Base-by-base conservation (phyloP, 2,113 vertebrate genomes). In the Myrmecophaga tridactyla region DNA sequence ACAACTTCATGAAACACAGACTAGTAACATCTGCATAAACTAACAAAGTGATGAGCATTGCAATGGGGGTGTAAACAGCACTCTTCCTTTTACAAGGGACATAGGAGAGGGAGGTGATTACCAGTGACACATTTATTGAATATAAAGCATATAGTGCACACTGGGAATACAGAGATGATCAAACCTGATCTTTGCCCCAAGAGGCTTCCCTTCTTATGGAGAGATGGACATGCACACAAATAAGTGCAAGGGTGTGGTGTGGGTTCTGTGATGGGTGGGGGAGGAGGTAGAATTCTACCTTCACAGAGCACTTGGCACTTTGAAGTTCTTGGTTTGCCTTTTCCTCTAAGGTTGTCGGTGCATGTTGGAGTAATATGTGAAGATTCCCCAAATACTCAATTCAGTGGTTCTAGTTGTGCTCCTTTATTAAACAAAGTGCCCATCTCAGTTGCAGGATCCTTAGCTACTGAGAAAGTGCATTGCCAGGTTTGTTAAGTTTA, bases 121-220 rank as follows among this genome's bases (percentile, higher is more conserved):
- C 6, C 2, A 48, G 15, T 4, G 14, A 2, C 7, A 63, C 1
- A 1, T 29, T 65, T 7, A n/a, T 31, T 76, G 72, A 17, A 67
- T 3, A 27, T 15, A 1, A 23, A 9, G 12, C 15, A 1, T 39
- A 41, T 0, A 0, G 15, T 3, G n/a, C 36, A 23, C 1, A 2
- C 6, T 25, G 21, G 63, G 46, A 12, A 56, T 8, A 62, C 11
- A 27, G 9, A 41, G 56, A 73, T 3, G 7, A 43, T 53, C 18
- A 20, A 77, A 39, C 6, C 48, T 29, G 31, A 20, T 14, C 27
- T 7, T 43, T 67, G 62, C 15, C 31, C 60, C 4, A 0, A 0
- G 0, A 0, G 1, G n/a, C 7, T 36, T 41, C 1, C 7, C 60
- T 62, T 58, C 39, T 7, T 21, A 46, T 18, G 70, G 18, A 41